Evolutionary conservation across 1,140 invertebrate genomes (phyloP).

Genomic region (Delia radicum): DNA sequence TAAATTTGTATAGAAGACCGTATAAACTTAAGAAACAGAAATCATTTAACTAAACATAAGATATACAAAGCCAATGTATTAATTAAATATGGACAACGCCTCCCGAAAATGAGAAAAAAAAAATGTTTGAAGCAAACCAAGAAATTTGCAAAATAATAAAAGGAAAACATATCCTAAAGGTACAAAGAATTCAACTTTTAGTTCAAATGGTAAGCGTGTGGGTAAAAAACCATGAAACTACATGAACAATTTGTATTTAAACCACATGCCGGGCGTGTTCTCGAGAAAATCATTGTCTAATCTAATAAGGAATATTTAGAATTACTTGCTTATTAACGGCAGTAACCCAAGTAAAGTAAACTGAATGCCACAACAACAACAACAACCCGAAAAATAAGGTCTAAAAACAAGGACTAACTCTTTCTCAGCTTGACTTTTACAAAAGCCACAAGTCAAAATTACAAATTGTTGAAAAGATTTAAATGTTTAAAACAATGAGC

Average conservation of each 20-base stretch:
- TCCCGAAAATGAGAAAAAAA: slow-evolving; percentile 26
- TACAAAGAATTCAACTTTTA: background rate
- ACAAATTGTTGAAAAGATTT: background rate
- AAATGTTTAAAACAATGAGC: background rate
- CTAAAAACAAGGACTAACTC: background rate
- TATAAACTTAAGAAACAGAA: background rate
- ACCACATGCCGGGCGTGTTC: background rate
- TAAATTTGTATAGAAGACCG: too few relatives aligned
- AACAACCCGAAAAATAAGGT: background rate
- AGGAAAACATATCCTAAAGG: background rate
- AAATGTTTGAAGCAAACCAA: background rate
- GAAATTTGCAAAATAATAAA: background rate
- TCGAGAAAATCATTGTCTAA: background rate
- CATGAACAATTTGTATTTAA: background rate
- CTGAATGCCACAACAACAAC: background rate
- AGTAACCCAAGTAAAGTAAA: background rate
- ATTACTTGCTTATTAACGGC: slow-evolving; percentile 11
- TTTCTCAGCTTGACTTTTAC: slow-evolving; percentile 12
- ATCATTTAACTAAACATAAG: slow-evolving; percentile 8
- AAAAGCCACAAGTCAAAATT: slow-evolving; percentile 17
- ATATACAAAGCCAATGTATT: slow-evolving; percentile 42
- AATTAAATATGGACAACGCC: slow-evolving; percentile 55
- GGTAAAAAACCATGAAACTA: slow-evolving; percentile 7
- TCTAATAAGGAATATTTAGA: background rate
- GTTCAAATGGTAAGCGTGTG: background rate